Evolutionary conservation across 2,797 vertebrate genomes (phyloP).

Genomic region (Dryobates pubescens): DNA sequence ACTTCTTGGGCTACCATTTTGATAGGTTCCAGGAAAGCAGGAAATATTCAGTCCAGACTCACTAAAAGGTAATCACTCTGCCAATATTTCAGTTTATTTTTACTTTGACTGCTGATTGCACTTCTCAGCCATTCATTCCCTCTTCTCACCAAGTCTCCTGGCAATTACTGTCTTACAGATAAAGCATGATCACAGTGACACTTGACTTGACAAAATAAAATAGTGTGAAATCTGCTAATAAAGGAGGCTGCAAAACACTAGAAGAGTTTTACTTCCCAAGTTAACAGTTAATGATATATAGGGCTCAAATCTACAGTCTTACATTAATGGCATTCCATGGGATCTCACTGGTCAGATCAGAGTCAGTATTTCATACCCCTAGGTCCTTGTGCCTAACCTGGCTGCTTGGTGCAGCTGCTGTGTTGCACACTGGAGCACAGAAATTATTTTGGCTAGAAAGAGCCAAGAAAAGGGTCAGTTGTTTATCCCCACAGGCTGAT

Average conservation of each 20-base stretch:
- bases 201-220: constrained; percentile 7
- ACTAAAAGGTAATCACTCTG: constrained; percentile 1
- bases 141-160: not conserved
- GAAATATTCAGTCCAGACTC: constrained; percentile 1
- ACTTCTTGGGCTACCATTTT: not conserved
- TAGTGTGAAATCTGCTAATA: not conserved
- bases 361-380: not conserved
- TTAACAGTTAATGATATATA: not conserved
- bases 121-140: constrained; percentile 6
- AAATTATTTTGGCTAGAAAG: not conserved
- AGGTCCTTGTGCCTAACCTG: not conserved
- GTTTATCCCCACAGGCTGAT: not conserved
- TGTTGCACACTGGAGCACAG: not conserved
- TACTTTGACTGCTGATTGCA: not conserved
- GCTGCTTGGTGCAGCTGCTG: not conserved
- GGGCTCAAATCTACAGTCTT: not conserved
- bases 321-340: not conserved
- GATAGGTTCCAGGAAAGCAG: not conserved
- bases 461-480: too few species aligned
- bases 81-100: constrained; percentile 35
- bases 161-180: not conserved
- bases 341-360: not conserved
- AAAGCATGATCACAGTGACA: not conserved
- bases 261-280: not conserved
- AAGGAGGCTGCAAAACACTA: not conserved